phyloP scores from a whole-genome alignment of 2,888 invertebrate species.

The Ecdyonurus torrentis region DNA sequence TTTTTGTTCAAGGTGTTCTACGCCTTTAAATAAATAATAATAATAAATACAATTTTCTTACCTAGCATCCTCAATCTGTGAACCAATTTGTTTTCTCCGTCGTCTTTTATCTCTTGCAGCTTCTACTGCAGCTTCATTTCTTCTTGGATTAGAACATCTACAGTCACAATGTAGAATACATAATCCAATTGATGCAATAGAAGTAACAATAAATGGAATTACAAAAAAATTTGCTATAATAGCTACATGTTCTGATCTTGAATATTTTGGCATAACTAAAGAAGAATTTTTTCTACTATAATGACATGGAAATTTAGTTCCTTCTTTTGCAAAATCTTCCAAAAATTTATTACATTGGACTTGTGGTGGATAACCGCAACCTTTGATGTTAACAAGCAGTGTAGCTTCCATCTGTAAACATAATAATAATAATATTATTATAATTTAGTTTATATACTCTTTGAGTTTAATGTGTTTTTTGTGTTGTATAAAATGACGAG shows the following conservation, averaged over 20 bases:
- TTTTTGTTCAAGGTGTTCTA: too few relatives aligned
- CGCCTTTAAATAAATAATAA: too few relatives aligned
- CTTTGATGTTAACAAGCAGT: constrained; percentile 63
- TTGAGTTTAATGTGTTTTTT: too few relatives aligned
- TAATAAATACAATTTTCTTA: too few relatives aligned
- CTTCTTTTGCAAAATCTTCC: constrained; percentile 47
- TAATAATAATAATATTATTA: too few relatives aligned
- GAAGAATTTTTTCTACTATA: constrained; percentile 13
- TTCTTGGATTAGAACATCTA: constrained; percentile 21
- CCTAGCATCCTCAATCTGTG: background rate
- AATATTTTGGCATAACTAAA: background rate
- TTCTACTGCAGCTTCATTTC: background rate
- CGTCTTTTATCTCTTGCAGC: background rate
- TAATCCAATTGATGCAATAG: constrained; percentile 67
- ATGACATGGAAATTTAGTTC: constrained; percentile 45
- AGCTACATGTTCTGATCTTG: constrained; percentile 58
- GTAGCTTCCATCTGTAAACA: constrained; percentile 40
- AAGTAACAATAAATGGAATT: constrained; percentile 65
- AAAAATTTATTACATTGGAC: constrained; percentile 64
- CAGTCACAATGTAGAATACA: constrained; percentile 82
- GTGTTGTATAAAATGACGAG: too few relatives aligned
- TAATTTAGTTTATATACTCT: too few relatives aligned
- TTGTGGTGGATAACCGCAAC: constrained; percentile 64
- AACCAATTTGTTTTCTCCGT: background rate
- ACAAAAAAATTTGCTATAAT: constrained; percentile 71